phyloP scores from a whole-genome alignment of 1,140 invertebrate genomes.

The Nephila pilipes region DNA sequence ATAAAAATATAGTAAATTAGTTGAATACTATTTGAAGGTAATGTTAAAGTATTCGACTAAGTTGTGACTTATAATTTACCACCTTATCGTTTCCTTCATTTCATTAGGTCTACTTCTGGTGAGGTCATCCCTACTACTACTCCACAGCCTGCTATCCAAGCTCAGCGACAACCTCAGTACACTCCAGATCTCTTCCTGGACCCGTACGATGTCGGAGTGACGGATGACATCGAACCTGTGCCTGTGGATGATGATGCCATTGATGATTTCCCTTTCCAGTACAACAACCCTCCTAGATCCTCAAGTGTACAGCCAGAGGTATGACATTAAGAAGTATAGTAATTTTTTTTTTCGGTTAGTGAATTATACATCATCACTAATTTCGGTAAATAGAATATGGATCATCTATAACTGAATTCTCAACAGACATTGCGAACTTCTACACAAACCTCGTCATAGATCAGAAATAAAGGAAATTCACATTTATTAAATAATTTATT shows the following conservation, averaged over 20 bases:
- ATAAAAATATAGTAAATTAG: too few relatives aligned
- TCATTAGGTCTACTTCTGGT: neutral
- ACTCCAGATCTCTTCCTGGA: conserved; percentile 28
- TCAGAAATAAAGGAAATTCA: too few relatives aligned
- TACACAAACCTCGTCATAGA: too few relatives aligned
- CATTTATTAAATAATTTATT: too few relatives aligned
- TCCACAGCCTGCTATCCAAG: neutral
- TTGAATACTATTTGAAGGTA: too few relatives aligned
- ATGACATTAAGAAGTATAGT: neutral
- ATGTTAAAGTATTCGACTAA: too few relatives aligned
- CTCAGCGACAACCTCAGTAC: conserved; percentile 34
- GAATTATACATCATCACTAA: too few relatives aligned
- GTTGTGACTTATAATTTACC: too few relatives aligned
- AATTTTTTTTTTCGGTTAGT: neutral
- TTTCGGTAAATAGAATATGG: too few relatives aligned
- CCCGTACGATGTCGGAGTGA: conserved; percentile 16
- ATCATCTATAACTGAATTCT: too few relatives aligned
- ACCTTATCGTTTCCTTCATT: neutral
- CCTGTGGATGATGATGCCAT: neutral
- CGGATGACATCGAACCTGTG: neutral
- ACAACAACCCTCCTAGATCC: conserved; percentile 38
- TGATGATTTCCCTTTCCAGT: conserved; percentile 54
- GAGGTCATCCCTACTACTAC: neutral
- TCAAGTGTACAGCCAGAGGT: conserved; percentile 46
- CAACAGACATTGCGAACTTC: too few relatives aligned